Evolutionary conservation across 2,888 invertebrate genomes (phyloP).

Genomic region (Calephelis perditalis): DNA sequence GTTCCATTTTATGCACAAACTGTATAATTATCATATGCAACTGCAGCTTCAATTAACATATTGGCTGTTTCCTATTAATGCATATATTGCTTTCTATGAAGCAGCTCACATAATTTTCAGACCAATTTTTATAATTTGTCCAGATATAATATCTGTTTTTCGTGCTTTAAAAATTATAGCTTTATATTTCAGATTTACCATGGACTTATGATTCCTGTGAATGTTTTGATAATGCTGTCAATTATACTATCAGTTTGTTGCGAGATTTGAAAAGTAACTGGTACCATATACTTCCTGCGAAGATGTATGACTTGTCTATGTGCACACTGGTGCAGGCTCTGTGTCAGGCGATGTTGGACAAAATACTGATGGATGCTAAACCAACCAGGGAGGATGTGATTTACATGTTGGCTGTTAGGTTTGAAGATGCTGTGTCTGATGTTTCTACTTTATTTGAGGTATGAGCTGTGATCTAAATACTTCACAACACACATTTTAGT

Average conservation of each 20-base stretch:
- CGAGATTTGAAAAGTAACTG: slow-evolving; percentile 50
- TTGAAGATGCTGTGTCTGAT: slow-evolving; percentile 45
- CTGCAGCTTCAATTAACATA: too few relatives aligned
- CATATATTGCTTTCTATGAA: too few relatives aligned
- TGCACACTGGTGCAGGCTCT: slow-evolving; percentile 50
- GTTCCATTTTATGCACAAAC: too few relatives aligned
- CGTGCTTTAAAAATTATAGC: too few relatives aligned
- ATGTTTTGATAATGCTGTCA: slow-evolving; percentile 54
- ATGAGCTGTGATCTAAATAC: not conserved
- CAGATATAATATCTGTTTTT: too few relatives aligned
- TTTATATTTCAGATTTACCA: slow-evolving; percentile 38
- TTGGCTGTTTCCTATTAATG: too few relatives aligned
- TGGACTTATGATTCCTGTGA: slow-evolving; percentile 57
- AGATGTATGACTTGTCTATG: slow-evolving; percentile 59
- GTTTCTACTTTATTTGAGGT: slow-evolving; percentile 56
- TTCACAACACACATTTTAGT: too few relatives aligned
- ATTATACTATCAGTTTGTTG: slow-evolving; percentile 48
- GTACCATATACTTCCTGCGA: slow-evolving; percentile 48
- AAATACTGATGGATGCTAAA: slow-evolving; percentile 46
- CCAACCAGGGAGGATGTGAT: slow-evolving; percentile 56
- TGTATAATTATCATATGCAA: too few relatives aligned
- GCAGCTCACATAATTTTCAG: too few relatives aligned
- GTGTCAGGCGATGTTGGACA: slow-evolving; percentile 50
- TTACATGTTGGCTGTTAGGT: slow-evolving; percentile 48
- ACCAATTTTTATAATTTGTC: too few relatives aligned